Evolutionary conservation across 2,797 vertebrate genomes (phyloP).

Genomic region (Crocidura indochinensis): DNA sequence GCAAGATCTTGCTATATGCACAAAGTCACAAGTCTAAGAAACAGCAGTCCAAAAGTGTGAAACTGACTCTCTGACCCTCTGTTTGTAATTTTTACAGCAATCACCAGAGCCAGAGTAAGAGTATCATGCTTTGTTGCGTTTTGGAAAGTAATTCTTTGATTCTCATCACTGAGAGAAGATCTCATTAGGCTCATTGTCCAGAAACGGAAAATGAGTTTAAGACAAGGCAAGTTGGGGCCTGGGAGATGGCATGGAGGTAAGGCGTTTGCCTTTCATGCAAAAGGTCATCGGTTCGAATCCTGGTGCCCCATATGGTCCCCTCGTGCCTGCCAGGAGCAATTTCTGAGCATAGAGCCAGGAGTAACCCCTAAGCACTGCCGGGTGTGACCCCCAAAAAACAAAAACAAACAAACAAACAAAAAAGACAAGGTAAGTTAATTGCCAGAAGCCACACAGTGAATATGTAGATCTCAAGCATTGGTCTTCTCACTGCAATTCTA

Average conservation of each 20-base stretch:
- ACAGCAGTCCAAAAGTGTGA: background rate
- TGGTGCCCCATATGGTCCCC: no score
- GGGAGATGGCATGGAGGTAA: no score
- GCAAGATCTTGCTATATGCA: background rate
- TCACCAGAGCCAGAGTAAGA: background rate
- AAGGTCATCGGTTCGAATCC: no score
- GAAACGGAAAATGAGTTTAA: slow-evolving; percentile 40
- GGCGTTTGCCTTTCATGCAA: no score
- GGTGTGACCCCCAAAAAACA: no score
- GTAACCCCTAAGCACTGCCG: no score
- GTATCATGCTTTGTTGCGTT: background rate
- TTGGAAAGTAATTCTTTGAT: slow-evolving; percentile 15
- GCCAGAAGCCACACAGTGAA: background rate
- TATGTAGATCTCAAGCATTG: background rate
- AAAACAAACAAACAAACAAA: no score
- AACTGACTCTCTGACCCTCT: background rate
- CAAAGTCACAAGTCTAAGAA: background rate
- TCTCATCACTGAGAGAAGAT: slow-evolving; percentile 36
- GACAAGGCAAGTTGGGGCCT: background rate
- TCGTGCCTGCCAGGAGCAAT: no score
- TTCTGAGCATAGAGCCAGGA: no score
- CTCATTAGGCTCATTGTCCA: slow-evolving; percentile 31
- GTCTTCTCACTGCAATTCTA: background rate
- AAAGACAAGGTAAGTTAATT: slow-evolving; percentile 24
- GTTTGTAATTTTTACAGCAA: background rate